phyloP scores from a whole-genome alignment of 2,797 vertebrate species.

The Euthynnus affinis region DNA sequence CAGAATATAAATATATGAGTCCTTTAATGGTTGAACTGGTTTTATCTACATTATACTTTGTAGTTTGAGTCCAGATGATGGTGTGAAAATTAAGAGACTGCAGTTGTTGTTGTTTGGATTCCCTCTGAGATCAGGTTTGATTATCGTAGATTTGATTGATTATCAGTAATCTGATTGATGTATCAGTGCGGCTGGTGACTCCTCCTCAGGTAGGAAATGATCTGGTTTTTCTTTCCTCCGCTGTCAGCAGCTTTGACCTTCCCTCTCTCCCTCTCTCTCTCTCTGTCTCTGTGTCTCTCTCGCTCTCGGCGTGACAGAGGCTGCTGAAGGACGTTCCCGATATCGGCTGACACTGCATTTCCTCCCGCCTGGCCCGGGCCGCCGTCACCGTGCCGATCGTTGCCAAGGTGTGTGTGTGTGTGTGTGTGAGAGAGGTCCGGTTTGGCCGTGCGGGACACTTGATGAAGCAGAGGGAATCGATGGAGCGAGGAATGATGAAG shows the following conservation, averaged over 20 bases:
- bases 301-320: constrained; percentile 53
- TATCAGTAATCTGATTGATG: not conserved
- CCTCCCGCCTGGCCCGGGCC: constrained; percentile 80
- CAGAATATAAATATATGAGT: no score
- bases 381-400: constrained; percentile 74
- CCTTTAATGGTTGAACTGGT: no score
- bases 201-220: constrained; percentile 69
- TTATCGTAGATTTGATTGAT: not conserved
- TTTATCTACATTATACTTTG: no score
- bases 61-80: no score
- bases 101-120: no score
- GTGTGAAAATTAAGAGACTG: not conserved
- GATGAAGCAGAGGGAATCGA: constrained; percentile 91
- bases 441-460: constrained; percentile 77
- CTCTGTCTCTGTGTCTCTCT: constrained; percentile 15
- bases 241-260: constrained; percentile 80
- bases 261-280: constrained; percentile 28
- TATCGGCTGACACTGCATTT: constrained; percentile 86
- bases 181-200: constrained; percentile 24
- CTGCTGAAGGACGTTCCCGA: constrained; percentile 77
- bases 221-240: constrained; percentile 61
- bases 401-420: constrained; percentile 84
- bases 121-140: no score
- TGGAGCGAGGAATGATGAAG: constrained; percentile 94
- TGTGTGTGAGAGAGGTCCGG: constrained; percentile 78